Evolutionary conservation across 2,797 vertebrate genomes (phyloP).

Genomic region (Acropternis orthonyx): DNA sequence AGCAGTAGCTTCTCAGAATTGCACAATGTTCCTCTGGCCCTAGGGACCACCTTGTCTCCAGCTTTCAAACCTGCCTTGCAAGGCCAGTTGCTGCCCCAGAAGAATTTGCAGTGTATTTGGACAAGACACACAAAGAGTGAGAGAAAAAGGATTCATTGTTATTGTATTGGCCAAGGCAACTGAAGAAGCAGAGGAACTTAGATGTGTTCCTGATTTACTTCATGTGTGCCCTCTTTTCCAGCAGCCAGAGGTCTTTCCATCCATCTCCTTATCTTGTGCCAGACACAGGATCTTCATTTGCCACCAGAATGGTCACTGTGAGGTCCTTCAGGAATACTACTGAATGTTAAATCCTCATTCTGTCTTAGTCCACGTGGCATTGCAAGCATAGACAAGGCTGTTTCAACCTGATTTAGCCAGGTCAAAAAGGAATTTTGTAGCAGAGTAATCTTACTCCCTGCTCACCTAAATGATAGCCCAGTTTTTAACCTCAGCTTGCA

Average conservation of each 20-base stretch:
- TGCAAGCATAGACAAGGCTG: not conserved
- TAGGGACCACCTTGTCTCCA: not conserved
- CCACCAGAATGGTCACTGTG: not conserved
- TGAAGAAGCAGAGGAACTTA: not conserved
- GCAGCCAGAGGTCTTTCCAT: not conserved
- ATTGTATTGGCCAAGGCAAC: not conserved
- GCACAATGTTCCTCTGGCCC: not conserved
- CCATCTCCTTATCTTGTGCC: fast-evolving
- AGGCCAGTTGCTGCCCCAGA: not conserved
- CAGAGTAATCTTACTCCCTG: not conserved
- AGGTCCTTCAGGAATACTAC: not conserved
- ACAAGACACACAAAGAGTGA: not conserved
- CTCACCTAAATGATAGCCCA: not conserved
- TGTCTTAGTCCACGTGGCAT: not conserved
- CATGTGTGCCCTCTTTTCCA: fast-evolving
- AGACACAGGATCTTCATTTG: not conserved
- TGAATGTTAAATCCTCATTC: not conserved
- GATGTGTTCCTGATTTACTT: not conserved
- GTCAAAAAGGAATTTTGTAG: not conserved
- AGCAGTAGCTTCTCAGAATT: not conserved
- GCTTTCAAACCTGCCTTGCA: not conserved
- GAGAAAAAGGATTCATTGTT: not conserved
- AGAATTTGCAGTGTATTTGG: not conserved
- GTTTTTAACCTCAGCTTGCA: not conserved
- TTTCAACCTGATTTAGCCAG: not conserved